Evolutionary conservation across 1,140 invertebrate genomes (phyloP).

Genomic region (Schlechtendalia chinensis): DNA sequence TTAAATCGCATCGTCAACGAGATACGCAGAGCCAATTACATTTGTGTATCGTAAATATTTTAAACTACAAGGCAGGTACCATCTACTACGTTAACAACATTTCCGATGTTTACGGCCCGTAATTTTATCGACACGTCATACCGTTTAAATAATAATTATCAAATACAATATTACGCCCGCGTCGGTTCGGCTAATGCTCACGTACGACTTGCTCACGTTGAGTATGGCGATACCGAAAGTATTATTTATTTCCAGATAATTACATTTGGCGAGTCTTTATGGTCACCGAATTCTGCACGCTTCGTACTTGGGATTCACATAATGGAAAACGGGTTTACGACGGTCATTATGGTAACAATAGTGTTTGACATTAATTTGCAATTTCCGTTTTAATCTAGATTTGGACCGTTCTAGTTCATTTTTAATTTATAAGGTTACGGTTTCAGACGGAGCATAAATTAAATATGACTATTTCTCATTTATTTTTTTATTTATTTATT

Average conservation of each 20-base stretch:
- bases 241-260: conserved; percentile 18
- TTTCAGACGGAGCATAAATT: conserved; percentile 26
- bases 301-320: neutral
- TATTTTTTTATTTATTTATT: conserved; percentile 29
- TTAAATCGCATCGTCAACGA: too few relatives aligned
- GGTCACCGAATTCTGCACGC: neutral
- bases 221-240: neutral
- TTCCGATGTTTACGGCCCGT: neutral
- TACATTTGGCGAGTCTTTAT: conserved; percentile 2
- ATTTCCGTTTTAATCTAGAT: conserved; percentile 35
- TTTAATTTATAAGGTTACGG: neutral
- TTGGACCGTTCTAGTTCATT: conserved; percentile 26
- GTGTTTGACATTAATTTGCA: conserved; percentile 32
- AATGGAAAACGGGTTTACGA: neutral
- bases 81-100: neutral
- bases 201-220: neutral
- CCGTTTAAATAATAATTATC: neutral
- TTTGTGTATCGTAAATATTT: too few relatives aligned
- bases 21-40: too few relatives aligned
- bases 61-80: too few relatives aligned
- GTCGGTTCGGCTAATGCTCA: neutral
- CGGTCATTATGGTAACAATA: neutral
- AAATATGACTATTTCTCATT: too few relatives aligned
- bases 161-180: too few relatives aligned
- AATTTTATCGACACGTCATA: neutral